Percentiles rank a stretch among this genome's conserved stretches.
Conservation (phyloP, 2,888 invertebrate genomes). For the Lymantria dispar region DNA sequence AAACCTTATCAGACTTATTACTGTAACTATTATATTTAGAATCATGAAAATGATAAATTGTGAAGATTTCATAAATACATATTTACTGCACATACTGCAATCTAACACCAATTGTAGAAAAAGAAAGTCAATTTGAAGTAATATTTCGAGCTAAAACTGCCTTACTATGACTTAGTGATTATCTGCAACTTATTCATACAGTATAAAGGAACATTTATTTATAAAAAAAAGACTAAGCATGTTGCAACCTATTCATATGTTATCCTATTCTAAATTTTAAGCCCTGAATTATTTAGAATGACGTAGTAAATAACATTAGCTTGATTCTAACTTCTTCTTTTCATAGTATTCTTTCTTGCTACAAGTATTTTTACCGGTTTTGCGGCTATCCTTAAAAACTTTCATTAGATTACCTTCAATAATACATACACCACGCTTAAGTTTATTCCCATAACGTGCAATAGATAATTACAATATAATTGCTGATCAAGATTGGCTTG, state of each 20-base stretch:
- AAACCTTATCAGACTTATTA: too few relatives aligned
- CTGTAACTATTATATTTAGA: too few relatives aligned
- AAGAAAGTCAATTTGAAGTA: neutral
- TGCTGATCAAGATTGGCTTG: too few relatives aligned
- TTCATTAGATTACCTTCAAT: neutral
- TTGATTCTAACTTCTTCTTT: too few relatives aligned
- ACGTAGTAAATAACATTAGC: too few relatives aligned
- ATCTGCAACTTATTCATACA: conserved; percentile 12
- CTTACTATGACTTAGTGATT: conserved; percentile 24
- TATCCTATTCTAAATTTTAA: conserved; percentile 11
- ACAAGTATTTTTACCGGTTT: neutral
- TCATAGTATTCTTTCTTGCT: neutral
- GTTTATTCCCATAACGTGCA: too few relatives aligned
- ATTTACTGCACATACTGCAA: too few relatives aligned
- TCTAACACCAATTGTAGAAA: too few relatives aligned
- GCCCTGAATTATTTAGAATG: too few relatives aligned
- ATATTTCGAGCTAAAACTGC: neutral
- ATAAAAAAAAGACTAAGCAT: conserved; percentile 22
- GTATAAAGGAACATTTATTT: conserved; percentile 12
- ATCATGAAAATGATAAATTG: neutral
- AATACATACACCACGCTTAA: too few relatives aligned
- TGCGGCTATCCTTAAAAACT: neutral
- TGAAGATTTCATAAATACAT: too few relatives aligned
- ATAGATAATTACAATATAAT: too few relatives aligned
- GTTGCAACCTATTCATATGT: conserved; percentile 9